Conservation (phyloP, 2,888 invertebrate species). For the Trachelus troglodyta region DNA sequence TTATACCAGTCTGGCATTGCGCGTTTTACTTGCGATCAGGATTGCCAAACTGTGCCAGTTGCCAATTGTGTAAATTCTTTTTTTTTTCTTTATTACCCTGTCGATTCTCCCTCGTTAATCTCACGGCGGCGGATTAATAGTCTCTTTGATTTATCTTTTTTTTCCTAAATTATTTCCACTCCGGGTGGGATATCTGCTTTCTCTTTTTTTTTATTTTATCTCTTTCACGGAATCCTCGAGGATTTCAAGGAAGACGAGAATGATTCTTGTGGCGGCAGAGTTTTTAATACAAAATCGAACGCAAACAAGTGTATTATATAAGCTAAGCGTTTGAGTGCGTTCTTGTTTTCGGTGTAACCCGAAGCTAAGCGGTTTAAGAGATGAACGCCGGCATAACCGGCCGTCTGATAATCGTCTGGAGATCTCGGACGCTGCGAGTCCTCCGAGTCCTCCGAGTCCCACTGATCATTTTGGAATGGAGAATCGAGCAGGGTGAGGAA, state of each 20-base stretch:
- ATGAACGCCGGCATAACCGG: slow-evolving; percentile 60
- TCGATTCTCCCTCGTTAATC: no score
- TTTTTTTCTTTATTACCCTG: no score
- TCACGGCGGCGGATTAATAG: no score
- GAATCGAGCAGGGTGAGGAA: not conserved
- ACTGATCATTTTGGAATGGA: not conserved
- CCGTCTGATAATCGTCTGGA: slow-evolving; percentile 58
- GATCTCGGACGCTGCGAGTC: slow-evolving; percentile 40
- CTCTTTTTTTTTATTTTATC: no score
- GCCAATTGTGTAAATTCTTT: no score
- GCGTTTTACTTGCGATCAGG: no score
- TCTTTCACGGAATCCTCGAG: not conserved
- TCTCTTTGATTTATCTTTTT: no score
- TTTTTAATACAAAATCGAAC: slow-evolving; percentile 30
- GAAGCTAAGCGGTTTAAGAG: slow-evolving; percentile 66
- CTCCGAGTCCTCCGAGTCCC: slow-evolving; percentile 13
- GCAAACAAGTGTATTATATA: slow-evolving; percentile 61
- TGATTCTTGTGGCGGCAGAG: not conserved
- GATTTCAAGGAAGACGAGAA: not conserved
- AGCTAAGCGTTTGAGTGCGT: slow-evolving; percentile 61
- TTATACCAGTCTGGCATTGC: no score
- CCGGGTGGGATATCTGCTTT: no score
- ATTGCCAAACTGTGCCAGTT: no score
- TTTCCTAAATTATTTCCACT: no score
- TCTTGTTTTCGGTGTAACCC: slow-evolving; percentile 66